Conservation (phyloP, 2,888 invertebrate genomes). For the Drosophila recens region DNA sequence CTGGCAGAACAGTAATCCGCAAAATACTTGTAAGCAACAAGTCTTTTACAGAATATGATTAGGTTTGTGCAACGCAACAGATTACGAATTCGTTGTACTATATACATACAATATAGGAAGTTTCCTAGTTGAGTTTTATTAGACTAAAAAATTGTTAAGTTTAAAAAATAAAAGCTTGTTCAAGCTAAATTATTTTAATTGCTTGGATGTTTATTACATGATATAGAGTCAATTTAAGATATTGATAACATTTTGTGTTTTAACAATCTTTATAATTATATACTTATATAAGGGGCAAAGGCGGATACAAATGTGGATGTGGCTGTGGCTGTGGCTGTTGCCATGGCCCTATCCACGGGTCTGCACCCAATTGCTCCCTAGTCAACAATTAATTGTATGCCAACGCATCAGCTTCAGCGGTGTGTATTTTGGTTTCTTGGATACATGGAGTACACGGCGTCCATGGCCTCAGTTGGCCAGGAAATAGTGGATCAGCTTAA, state of each 20-base stretch:
- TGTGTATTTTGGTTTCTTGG: slow-evolving; percentile 9
- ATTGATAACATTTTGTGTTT: slow-evolving; percentile 58
- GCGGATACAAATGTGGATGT: slow-evolving; percentile 6
- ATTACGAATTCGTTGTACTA: too few relatives aligned
- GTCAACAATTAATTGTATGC: slow-evolving; percentile 40
- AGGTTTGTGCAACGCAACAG: too few relatives aligned
- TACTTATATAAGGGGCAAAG: slow-evolving; percentile 26
- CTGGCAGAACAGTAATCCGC: too few relatives aligned
- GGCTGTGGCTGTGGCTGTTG: not conserved
- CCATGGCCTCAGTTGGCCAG: slow-evolving; percentile 65
- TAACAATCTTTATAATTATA: slow-evolving; percentile 56
- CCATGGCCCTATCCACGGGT: not conserved
- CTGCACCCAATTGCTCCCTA: slow-evolving; percentile 12
- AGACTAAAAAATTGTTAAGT: not conserved
- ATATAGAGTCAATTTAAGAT: slow-evolving; percentile 25
- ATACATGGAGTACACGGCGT: slow-evolving; percentile 3
- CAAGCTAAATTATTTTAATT: slow-evolving; percentile 9
- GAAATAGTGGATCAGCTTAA: slow-evolving; percentile 76
- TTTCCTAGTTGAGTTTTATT: too few relatives aligned
- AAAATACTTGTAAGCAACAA: too few relatives aligned
- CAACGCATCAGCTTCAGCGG: slow-evolving; percentile 14
- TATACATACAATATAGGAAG: too few relatives aligned
- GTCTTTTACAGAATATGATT: too few relatives aligned
- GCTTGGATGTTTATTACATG: slow-evolving; percentile 38
- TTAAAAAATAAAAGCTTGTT: not conserved